These are phyloP conservation scores for Poeciliopsis turrubarensis DNA, from an alignment of 2,113 vertebrate species.

Conservation along the genomic window DNA sequence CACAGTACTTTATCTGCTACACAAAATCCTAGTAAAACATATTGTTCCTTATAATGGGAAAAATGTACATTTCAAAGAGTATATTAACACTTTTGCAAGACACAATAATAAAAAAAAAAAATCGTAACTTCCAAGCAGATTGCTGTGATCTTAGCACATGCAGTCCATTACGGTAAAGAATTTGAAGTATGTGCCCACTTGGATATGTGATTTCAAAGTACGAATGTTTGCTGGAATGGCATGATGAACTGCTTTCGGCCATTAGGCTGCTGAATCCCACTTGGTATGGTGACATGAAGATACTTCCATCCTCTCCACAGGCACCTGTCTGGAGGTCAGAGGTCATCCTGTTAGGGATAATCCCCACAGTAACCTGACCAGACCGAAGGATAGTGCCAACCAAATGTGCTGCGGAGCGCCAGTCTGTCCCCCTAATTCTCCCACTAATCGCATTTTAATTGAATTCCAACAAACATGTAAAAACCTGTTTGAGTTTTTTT, in stretches of 20 bases:
- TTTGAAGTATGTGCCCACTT: constrained; percentile 36
- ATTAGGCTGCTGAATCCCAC: constrained; percentile 57
- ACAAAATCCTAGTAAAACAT: too few species aligned
- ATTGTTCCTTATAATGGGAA: too few species aligned
- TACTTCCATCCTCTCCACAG: constrained; percentile 57
- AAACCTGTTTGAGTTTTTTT: constrained; percentile 80
- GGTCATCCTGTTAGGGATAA: constrained; percentile 74
- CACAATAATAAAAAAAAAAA: neutral
- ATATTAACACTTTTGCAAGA: neutral
- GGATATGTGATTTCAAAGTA: constrained; percentile 51
- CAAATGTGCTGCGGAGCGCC: constrained; percentile 43
- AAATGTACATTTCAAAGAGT: neutral
- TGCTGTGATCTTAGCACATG: constrained; percentile 26
- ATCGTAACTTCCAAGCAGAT: neutral
- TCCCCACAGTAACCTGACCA: constrained; percentile 75
- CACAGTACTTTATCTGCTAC: too few species aligned
- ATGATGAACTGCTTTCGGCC: constrained; percentile 41
- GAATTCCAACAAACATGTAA: constrained; percentile 81
- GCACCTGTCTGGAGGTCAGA: constrained; percentile 75
- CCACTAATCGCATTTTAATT: constrained; percentile 79
- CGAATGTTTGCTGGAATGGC: constrained; percentile 54
- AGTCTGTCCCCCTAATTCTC: constrained; percentile 69
- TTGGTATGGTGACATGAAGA: constrained; percentile 61
- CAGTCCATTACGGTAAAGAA: constrained; percentile 28
- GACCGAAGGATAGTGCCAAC: constrained; percentile 55